Evolutionary conservation across 2,113 vertebrate genomes (phyloP), one percentile per base, ranked within the genome.

Genomic region (Ciconia stormi): DNA sequence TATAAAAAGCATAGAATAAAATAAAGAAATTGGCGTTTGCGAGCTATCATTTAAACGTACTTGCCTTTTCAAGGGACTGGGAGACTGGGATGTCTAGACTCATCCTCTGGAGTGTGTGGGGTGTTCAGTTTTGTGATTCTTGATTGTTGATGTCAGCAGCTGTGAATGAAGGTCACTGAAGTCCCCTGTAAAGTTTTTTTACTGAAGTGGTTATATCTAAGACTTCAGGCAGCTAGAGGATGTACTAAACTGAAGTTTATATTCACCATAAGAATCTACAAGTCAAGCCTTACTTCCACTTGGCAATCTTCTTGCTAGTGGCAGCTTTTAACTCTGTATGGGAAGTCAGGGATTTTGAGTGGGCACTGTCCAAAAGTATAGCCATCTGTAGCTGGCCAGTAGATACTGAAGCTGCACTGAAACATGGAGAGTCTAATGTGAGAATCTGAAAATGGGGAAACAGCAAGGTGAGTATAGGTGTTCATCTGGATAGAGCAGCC

Each of bases 21-120:
- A 36, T 26, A 16, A 16, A n/a, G 52, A 44, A 56, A 4, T 1
- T 29, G 13, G 4, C 1, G 0, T 87, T 62, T 63, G 2, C 9
- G 72, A 89, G 6, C 5, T 72, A 8, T 34, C 4, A 26, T 59
- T 72, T 71, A 79, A 71, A 67, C 58, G 3, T 16, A 40, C 21
- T 47, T 79, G 2, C 4, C 14, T 13, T 66, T 88, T 56, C 18
- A 79, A 42, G 13, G 61, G 34, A 11, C 22, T 16, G 2, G 18
- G 23, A 61, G 12, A 29, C 10, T 58, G 13, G 13, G 15, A 49
- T 34, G 12, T 76, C 29, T 79, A 42, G 19, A 82, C 4, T 29
- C 13, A 49, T 50, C 5, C 29, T 50, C 7, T 50, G 19, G 16
- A 79, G 12, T 15, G 7, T 50, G 16, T 74, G 16, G 4, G 8